Evolutionary conservation across 2,797 vertebrate genomes (phyloP).

Genomic region (Heteromormyrus szaboi): DNA sequence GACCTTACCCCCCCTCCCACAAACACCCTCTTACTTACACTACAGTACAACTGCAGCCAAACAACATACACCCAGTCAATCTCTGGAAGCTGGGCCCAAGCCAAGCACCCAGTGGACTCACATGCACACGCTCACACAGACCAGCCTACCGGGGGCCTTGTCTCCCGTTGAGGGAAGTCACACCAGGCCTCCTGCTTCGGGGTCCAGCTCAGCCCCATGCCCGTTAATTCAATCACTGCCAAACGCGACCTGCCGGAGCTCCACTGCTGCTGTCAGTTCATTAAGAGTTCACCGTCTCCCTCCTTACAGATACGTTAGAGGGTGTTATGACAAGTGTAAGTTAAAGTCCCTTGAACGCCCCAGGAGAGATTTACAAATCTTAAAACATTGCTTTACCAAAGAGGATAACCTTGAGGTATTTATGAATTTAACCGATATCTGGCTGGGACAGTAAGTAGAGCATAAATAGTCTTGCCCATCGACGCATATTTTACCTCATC

Average conservation of each 20-base stretch:
- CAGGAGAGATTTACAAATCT: slow-evolving; percentile 16
- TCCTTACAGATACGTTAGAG: slow-evolving; percentile 46
- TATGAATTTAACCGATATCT: background rate
- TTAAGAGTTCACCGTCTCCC: slow-evolving; percentile 58
- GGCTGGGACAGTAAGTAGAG: background rate
- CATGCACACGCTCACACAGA: slow-evolving; percentile 32
- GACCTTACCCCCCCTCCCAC: slow-evolving; percentile 26
- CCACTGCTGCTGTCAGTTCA: slow-evolving; percentile 46
- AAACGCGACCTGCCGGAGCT: slow-evolving; percentile 49
- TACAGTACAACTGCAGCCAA: slow-evolving; percentile 13
- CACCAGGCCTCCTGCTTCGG: slow-evolving; percentile 4
- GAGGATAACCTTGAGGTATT: background rate
- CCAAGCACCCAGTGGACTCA: background rate
- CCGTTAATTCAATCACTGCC: slow-evolving; percentile 58
- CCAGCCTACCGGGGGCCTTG: slow-evolving; percentile 37
- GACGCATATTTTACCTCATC: background rate
- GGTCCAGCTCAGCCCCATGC: slow-evolving; percentile 38
- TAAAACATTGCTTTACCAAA: background rate
- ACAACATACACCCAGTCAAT: background rate
- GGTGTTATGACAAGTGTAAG: slow-evolving; percentile 57
- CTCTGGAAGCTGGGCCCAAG: background rate
- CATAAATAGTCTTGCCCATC: background rate
- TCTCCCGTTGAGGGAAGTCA: slow-evolving; percentile 42
- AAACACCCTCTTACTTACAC: slow-evolving; percentile 20
- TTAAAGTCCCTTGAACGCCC: slow-evolving; percentile 42